Evolutionary conservation across 53 echinoderm and acorn worm genomes (phyloP), one percentile per base, ranked within the genome.

Genomic region (Arbacia lixula): DNA sequence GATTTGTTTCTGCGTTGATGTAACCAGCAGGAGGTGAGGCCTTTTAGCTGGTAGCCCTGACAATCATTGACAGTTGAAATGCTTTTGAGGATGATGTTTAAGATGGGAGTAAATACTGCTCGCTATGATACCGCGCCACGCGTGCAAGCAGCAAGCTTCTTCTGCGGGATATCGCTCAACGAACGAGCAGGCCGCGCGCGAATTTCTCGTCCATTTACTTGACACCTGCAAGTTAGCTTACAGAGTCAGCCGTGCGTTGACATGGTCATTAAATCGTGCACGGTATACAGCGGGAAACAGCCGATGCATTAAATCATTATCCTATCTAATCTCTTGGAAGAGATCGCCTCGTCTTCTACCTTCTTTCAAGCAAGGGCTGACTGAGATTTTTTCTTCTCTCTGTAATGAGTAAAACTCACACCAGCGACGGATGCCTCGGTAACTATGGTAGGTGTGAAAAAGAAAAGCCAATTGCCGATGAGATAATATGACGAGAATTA

Each of bases 231-330:
- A 24, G 39, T 77, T 58, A 77, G 78, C 78, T 77, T 77, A 77
- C 78, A 40, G 78, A 58, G 39, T 77, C 60, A 77, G 16, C 39
- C 24, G 39, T 25, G 60, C 78, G 78, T 35, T 58, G 40, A 77
- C 38, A 58, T 56, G 35, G 57, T 60, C 78, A 77, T 77, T 77
- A 77, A 77, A 77, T 77, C 41, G 78, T 60, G 56, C 3, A 58
- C 78, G 78, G 58, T 12, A 34, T 77, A 37, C 60, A 77, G 36
- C 34, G 37, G 58, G 60, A 77, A 74, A 33, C 51, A 27, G 36
- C 60, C 56, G 78, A 77, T 60, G 78, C 78, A 77, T 77, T 77
- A 77, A 77, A 77, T 77, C 78, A 77, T 77, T 77, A 77, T 77
- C 78, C 40, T 39, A 4, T 25, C 1, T 60, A 60, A 77, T 77